These are phyloP conservation scores for Trichoplusia ni DNA, from an alignment of 1,140 invertebrate species.

Conservation along the genomic window DNA sequence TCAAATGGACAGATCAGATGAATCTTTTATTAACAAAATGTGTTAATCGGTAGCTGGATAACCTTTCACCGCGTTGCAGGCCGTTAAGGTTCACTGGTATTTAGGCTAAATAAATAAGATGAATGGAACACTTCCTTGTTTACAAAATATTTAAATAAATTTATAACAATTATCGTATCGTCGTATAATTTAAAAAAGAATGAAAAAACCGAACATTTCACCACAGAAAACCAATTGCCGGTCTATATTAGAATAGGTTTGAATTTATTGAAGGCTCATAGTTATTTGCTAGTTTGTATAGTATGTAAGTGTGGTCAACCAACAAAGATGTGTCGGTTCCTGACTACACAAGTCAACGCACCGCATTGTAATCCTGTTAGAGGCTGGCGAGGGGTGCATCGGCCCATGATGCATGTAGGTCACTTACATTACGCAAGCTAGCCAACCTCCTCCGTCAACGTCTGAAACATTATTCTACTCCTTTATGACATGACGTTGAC, in stretches of 20 bases:
- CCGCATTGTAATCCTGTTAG: conserved; percentile 50
- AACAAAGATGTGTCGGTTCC: neutral
- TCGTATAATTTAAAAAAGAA: too few species aligned
- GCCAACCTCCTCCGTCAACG: conserved; percentile 50
- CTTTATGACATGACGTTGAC: too few species aligned
- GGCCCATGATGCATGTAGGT: conserved; percentile 64
- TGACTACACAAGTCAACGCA: conserved; percentile 47
- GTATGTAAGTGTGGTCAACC: too few species aligned
- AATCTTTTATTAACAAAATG: conserved; percentile 44
- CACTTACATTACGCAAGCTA: conserved; percentile 59
- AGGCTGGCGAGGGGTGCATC: conserved; percentile 57
- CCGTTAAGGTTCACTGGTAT: conserved; percentile 45
- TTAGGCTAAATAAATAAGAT: conserved; percentile 51
- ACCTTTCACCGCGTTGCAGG: conserved; percentile 50
- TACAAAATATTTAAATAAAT: too few species aligned
- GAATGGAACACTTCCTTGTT: conserved; percentile 47
- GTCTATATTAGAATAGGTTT: too few species aligned
- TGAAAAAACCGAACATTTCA: too few species aligned
- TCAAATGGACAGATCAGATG: conserved; percentile 41
- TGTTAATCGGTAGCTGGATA: conserved; percentile 54
- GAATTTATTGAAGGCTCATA: too few species aligned
- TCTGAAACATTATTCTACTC: conserved; percentile 30
- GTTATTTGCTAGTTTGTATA: too few species aligned
- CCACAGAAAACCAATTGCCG: too few species aligned
- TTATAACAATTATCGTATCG: too few species aligned